Base-by-base conservation (phyloP, 2,113 vertebrate species). In the Pitta sordida region DNA sequence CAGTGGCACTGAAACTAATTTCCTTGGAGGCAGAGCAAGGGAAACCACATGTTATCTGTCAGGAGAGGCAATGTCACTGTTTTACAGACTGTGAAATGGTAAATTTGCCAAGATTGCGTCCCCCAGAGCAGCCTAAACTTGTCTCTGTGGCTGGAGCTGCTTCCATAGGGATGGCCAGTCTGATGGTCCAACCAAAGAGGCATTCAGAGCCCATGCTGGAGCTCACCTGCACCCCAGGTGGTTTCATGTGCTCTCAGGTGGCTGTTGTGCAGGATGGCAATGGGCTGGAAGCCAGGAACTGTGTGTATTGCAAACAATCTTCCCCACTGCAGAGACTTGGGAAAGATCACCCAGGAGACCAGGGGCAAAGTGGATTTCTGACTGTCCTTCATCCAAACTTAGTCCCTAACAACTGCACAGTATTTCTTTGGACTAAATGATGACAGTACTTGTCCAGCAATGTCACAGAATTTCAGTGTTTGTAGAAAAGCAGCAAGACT, bases 161-260 rank as follows among this genome's bases (percentile, higher is more conserved):
- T 77, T 15, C 46, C 37, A 1, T 3, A 18, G 11, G 13, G 41
- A 0, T 5, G 34, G 27, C 32, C 71, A 51, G 46, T 46, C 41
- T 2, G 41, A 43, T 27, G 2, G 15, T 8, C 49, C 23, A 2
- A 17, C 15, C 3, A 2, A 7, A n/a, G 1, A 1, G 4, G 34
- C 30, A 4, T 44, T 26, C 24, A 15, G 64, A 27, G 11, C 29
- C 43, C 6, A 0, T 52, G n/a, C 44, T 26, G 11, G 51, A 41
- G 65, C 37, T 23, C 17, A 1, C 11, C 39, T 5, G 12, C 8
- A 0, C 23, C 18, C 21, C 46, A 14, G 53, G 12, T 15, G 53
- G 32, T 17, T 49, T 32, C 3, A 24, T 9, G 32, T 62, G 55
- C 48, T 37, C 3, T 15, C 34, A 15, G 55, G 34, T 49, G 48